Conservation (phyloP, 2,797 vertebrate genomes). For the Syndactyla subalaris region DNA sequence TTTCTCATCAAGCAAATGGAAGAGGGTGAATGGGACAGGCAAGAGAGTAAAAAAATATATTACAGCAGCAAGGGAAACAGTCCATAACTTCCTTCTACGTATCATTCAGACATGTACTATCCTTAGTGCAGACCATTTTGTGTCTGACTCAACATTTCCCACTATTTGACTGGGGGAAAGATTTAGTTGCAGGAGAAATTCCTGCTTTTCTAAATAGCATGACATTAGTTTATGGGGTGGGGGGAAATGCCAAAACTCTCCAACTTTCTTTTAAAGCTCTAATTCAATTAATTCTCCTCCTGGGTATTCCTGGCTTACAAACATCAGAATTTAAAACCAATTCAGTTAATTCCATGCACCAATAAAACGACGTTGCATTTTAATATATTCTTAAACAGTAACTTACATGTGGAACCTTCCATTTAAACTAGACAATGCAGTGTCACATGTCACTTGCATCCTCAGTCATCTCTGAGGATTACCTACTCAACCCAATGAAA, state of each 20-base stretch:
- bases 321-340: background rate
- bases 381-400: background rate
- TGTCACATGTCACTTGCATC: background rate
- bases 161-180: background rate
- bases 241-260: background rate
- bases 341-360: constrained; percentile 19
- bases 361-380: background rate
- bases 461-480: constrained; percentile 12
- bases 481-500: background rate
- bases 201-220: background rate
- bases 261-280: constrained; percentile 33
- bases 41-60: background rate
- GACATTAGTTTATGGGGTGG: background rate
- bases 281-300: constrained; percentile 37
- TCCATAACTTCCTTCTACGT: background rate
- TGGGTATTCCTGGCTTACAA: background rate
- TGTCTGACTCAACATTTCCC: background rate
- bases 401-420: background rate
- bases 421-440: constrained; percentile 23
- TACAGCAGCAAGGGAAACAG: background rate
- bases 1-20: background rate
- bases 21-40: background rate
- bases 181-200: background rate
- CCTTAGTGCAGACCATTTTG: background rate
- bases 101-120: background rate